Evolutionary conservation across 1,140 invertebrate species (phyloP).

Genomic region (Brachionus rotundiformis): DNA sequence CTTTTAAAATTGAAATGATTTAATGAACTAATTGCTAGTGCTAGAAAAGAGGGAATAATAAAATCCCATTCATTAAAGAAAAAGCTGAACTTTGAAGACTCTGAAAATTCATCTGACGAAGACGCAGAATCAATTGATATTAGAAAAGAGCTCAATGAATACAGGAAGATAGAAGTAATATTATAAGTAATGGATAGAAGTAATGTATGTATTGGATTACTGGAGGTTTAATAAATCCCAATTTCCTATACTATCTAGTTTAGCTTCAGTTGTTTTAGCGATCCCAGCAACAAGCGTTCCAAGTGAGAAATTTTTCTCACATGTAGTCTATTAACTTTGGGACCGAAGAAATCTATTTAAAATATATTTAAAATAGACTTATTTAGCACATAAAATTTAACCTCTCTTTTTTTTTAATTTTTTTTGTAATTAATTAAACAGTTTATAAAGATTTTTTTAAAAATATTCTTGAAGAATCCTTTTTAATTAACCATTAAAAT

Average conservation of each 20-base stretch:
- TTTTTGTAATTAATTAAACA: too few relatives aligned
- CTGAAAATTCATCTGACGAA: background rate
- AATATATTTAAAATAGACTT: too few relatives aligned
- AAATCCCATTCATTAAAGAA: background rate
- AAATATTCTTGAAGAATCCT: too few relatives aligned
- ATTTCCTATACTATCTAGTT: background rate
- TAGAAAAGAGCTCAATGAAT: background rate
- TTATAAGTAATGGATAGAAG: too few relatives aligned
- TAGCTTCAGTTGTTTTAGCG: background rate
- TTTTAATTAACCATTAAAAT: too few relatives aligned
- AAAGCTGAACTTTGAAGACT: slow-evolving; percentile 7
- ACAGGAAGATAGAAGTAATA: background rate
- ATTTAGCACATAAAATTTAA: too few relatives aligned
- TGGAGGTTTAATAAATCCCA: background rate
- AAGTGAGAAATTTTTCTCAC: background rate
- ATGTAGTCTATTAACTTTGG: background rate
- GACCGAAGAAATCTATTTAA: background rate
- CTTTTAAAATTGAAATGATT: background rate
- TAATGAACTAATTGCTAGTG: background rate
- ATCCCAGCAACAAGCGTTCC: background rate
- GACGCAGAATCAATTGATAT: background rate
- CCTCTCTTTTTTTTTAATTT: background rate
- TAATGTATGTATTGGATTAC: background rate
- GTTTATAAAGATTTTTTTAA: too few relatives aligned
- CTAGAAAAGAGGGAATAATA: background rate